Percentiles rank a stretch among this genome's conserved stretches.
Conservation (phyloP, 2,888 invertebrate genomes). For the Acleris cristana region DNA sequence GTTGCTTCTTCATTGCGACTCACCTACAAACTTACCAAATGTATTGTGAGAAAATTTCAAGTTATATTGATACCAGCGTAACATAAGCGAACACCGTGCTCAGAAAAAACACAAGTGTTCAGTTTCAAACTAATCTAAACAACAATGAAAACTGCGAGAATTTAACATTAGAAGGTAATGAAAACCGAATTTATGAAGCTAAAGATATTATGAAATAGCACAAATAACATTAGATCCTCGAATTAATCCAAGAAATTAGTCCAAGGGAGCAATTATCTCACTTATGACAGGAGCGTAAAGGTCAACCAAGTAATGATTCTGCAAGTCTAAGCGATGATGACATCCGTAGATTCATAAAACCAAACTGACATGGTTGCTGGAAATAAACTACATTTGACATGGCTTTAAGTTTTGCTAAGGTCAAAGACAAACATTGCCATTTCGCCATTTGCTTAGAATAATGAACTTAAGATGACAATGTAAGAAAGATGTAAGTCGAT, state of each 20-base stretch:
- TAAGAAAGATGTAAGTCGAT: slow-evolving; percentile 50
- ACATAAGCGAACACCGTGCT: too few species aligned
- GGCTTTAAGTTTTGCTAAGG: too few species aligned
- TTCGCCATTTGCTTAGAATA: not conserved
- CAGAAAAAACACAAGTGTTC: too few species aligned
- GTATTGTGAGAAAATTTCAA: too few species aligned
- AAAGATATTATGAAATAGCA: slow-evolving; percentile 2
- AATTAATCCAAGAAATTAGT: slow-evolving; percentile 27
- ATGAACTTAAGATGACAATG: slow-evolving; percentile 6
- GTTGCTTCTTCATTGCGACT: too few species aligned
- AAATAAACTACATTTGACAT: not conserved
- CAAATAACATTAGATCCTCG: not conserved
- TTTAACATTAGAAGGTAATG: too few species aligned
- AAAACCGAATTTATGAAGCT: too few species aligned
- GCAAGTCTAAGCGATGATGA: slow-evolving; percentile 25
- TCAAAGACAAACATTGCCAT: too few species aligned
- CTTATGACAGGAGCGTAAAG: slow-evolving; percentile 33
- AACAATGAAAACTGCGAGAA: too few species aligned
- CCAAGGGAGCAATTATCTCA: slow-evolving; percentile 36
- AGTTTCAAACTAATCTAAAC: too few species aligned
- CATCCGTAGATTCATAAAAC: slow-evolving; percentile 18
- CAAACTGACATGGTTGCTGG: not conserved
- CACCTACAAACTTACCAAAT: too few species aligned
- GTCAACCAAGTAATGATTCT: slow-evolving; percentile 29
- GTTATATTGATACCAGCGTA: too few species aligned